Base-by-base conservation (phyloP, 2,797 vertebrate genomes). In the Apodemus agrarius region DNA sequence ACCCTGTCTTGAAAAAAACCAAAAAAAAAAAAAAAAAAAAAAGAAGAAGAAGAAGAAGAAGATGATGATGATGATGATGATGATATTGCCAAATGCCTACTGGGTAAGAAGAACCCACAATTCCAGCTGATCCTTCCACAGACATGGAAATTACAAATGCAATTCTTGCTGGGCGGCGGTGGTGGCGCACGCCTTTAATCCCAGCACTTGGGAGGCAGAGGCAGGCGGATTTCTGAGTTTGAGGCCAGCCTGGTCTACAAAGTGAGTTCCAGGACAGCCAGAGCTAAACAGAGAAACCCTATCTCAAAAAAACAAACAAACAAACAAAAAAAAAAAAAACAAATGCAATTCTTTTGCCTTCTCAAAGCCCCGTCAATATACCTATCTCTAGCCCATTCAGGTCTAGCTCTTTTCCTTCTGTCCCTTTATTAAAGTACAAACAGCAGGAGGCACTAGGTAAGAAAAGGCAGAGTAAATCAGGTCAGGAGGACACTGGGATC, bases 401-500 rank as follows among this genome's bases (percentile, higher is more conserved):
- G 84, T 76, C 24, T 74, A 78, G 46, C 59, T 91, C 26, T 92
- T 61, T 82, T 82, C 31, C 29, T 94, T 87, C 49, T 89, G 82
- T 29, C 49, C 54, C 74, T 92, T 94, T 65, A 93, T 78, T 90
- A 89, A 72, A 89, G 76, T 57, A 92, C 67, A 91, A 95, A 95
- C 9, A 75, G n/a, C 82, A 94, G 75, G 10, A 89, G 83, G 49
- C 79, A 52, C 61, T n/a, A 69, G 59, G 52, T 61, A 94, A 76
- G 43, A 91, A 79, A 43, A 83, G 84, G 72, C 43, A 75, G 87
- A 59, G 89, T 89, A 72, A 91, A 96, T 84, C 72, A 54, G 83
- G 93, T 97, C 94, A 97, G 75, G 69, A 97, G 93, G 21, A 94
- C 63, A 49, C 26, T 91, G 59, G 89, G 84, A 52, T 63, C 93